Conservation (phyloP, 1,140 invertebrate genomes). For the Zophobas morio region DNA sequence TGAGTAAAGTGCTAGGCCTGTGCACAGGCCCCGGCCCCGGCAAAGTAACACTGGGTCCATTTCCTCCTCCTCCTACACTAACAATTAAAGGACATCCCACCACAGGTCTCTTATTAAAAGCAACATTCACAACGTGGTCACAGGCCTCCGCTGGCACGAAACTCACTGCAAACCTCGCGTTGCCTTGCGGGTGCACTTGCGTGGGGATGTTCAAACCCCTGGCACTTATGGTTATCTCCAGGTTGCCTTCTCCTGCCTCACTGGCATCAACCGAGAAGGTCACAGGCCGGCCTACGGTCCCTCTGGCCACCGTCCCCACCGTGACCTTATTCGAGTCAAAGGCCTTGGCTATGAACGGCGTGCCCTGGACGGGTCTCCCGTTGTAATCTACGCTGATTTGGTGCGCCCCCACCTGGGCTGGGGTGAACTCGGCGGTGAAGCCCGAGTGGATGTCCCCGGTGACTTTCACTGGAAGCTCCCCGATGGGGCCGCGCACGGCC, state of each 20-base stretch:
- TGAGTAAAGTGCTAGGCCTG: slow-evolving; percentile 75
- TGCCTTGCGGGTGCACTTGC: slow-evolving; percentile 95
- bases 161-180: slow-evolving; percentile 91
- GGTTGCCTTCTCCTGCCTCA: slow-evolving; percentile 96
- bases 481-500: slow-evolving; percentile 84
- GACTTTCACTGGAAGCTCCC: slow-evolving; percentile 90
- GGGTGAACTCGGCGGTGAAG: slow-evolving; percentile 92
- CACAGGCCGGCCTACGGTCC: slow-evolving; percentile 86
- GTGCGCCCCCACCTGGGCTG: slow-evolving; percentile 91
- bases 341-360: slow-evolving; percentile 93
- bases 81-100: slow-evolving; percentile 88
- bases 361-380: slow-evolving; percentile 87
- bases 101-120: slow-evolving; percentile 91
- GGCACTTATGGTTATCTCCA: slow-evolving; percentile 97
- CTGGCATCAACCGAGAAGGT: slow-evolving; percentile 96
- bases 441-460: slow-evolving; percentile 89
- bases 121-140: slow-evolving; percentile 95
- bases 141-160: slow-evolving; percentile 95
- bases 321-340: slow-evolving; percentile 89
- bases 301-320: slow-evolving; percentile 88
- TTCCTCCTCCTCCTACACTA: slow-evolving; percentile 79
- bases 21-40: slow-evolving; percentile 78
- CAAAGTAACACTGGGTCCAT: slow-evolving; percentile 80
- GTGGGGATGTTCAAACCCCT: slow-evolving; percentile 95
- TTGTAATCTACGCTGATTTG: slow-evolving; percentile 88